Base-by-base conservation (phyloP, 2,113 vertebrate genomes). In the Tetrao urogallus region DNA sequence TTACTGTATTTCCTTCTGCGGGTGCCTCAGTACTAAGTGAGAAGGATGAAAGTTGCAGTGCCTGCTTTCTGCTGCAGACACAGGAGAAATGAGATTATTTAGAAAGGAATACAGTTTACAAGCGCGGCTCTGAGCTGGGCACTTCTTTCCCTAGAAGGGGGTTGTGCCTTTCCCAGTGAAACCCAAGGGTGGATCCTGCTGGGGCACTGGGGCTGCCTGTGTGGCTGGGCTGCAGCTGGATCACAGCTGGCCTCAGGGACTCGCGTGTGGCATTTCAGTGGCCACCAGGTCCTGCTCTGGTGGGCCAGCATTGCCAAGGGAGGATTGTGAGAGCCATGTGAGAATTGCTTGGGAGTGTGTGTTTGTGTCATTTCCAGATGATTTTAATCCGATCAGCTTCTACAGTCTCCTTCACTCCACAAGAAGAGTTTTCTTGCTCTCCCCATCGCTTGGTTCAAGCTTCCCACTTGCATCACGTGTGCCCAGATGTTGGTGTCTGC, bases 341-440 rank as follows among this genome's bases (percentile, higher is more conserved):
- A 15, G 74, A 3, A 8, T 16, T 1, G 1, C 64, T 89, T 22
- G 4, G 0, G 58, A 61, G 0, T 0, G 0, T 2, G 45, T 7
- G 40, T 17, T 5, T 28, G 70, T 32, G 0, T 1, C n/a, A 6
- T 32, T 56, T 36, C 58, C 11, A 6, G 63, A 50, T 71, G 36
- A 5, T 8, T 43, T 14, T 27, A 22, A 13, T 5, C 74, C 17
- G 38, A 28, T 64, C n/a, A 1, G 19, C 67, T 56, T 42, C 76
- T 24, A 22, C 2, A 13, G 65, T 4, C 30, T 48, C 72, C 67
- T 36, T 45, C 16, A 1, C n/a, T 30, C 54, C 14, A 30, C 54
- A 30, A 40, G 40, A 7, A 3, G 67, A 17, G 13, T 1, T 17
- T 36, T 61, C 27, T 43, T 32, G 77, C 58, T 73, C 54, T 79